Percentiles rank a stretch among this genome's conserved stretches.
These are phyloP conservation scores for Beaufortia kweichowensis DNA, from an alignment of 2,113 vertebrate species.

Conservation along the genomic window DNA sequence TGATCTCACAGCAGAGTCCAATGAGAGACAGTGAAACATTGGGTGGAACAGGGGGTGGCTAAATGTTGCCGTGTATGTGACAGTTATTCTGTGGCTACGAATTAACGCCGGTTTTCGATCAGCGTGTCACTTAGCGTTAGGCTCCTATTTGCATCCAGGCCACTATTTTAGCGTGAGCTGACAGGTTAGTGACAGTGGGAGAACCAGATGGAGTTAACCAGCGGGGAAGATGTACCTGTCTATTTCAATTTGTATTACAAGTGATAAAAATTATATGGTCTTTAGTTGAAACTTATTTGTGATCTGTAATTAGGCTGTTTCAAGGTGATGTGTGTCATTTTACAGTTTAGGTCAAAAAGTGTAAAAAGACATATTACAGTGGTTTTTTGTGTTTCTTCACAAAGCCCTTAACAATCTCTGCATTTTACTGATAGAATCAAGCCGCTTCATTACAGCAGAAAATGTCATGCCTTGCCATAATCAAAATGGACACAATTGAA, in stretches of 20 bases:
- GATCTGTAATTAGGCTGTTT: background rate
- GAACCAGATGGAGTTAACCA: constrained; percentile 4
- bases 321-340: background rate
- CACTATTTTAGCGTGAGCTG: constrained; percentile 30
- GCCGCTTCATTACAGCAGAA: background rate
- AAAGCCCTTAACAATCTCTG: background rate
- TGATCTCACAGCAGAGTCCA: constrained; percentile 47
- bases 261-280: background rate
- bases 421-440: background rate
- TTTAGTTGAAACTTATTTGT: background rate
- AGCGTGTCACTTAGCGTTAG: constrained; percentile 54
- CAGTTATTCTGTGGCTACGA: constrained; percentile 28
- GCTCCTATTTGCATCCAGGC: constrained; percentile 40
- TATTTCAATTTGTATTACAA: background rate
- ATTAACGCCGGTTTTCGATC: constrained; percentile 50
- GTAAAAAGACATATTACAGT: background rate
- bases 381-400: background rate
- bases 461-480: background rate
- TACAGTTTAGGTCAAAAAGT: background rate
- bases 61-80: constrained; percentile 49
- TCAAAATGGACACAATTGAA: background rate
- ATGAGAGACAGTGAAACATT: constrained; percentile 39
- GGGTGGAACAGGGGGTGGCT: constrained; percentile 37
- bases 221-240: constrained; percentile 16
- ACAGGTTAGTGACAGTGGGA: constrained; percentile 24